Base-by-base conservation (phyloP, 2,113 vertebrate genomes). In the Zingel zingel region DNA sequence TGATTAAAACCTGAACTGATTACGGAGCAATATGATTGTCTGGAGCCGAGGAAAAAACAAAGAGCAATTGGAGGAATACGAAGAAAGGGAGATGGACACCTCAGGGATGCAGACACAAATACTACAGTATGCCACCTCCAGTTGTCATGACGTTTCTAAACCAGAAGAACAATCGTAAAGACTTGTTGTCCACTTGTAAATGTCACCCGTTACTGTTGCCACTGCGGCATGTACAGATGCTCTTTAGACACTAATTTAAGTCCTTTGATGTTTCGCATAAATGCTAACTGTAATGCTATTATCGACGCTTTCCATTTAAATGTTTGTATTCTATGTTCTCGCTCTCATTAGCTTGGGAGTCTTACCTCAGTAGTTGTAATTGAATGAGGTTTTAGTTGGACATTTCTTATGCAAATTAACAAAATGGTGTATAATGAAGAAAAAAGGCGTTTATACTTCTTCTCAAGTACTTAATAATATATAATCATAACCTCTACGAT, bases 341-440 rank as follows among this genome's bases (percentile, higher is more conserved):
- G 50, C 93, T 93, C 88, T 93, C 92, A 84, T 83, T 80, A 79
- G 79, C 83, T 64, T 92, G 88, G 87, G 92, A 93, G 92, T 94
- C 87, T 95, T 95, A 95, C 95, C 95, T 95, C 95, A 95, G 89
- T 86, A 88, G 92, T 85, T 91, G 92, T 93, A 92, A 91, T 91
- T 92, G 86, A 89, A 91, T 85, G 88, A 95, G 86, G 88, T 91
- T 86, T 90, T 87, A 90, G 90, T 91, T 87, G 83, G 89, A 92
- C 82, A 87, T 89, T 89, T 91, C 87, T 90, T 91, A 89, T 86
- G 82, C 91, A 91, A 90, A 84, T 92, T 86, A 85, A 86, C 62
- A 82, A 91, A 81, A 71, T 62, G 16, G 79, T 93, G 87, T 92
- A 85, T 92, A 84, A 91, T 90, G 87, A 93, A 90, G 85, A 85